Conservation (phyloP, 2,113 vertebrate species). For the Oxyruncus cristatus region DNA sequence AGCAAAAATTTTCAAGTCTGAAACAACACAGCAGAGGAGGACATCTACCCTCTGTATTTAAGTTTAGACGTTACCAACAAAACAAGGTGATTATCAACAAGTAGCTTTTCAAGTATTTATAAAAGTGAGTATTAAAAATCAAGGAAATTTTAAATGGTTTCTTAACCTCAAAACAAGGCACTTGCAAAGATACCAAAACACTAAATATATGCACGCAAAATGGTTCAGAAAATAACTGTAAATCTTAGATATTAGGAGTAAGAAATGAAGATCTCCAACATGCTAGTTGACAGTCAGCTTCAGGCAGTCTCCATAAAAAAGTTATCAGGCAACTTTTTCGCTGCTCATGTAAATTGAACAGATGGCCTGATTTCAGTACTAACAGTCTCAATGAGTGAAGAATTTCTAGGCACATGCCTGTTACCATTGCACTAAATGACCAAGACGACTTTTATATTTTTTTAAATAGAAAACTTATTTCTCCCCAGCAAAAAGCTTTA, state of each 20-base stretch:
- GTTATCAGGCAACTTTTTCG: not conserved
- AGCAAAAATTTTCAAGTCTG: not conserved
- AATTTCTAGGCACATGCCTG: not conserved
- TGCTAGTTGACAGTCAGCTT: not conserved
- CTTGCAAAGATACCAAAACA: not conserved
- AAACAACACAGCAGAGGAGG: not conserved
- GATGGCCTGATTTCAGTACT: not conserved
- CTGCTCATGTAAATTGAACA: not conserved
- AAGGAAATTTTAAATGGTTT: not conserved
- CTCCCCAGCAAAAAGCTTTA: not conserved
- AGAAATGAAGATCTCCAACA: not conserved
- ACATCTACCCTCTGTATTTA: not conserved
- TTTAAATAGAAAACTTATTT: not conserved
- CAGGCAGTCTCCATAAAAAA: not conserved
- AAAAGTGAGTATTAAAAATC: not conserved
- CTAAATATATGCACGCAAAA: not conserved
- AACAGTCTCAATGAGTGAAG: not conserved
- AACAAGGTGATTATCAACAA: not conserved
- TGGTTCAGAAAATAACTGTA: not conserved
- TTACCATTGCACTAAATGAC: not conserved
- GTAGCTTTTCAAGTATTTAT: not conserved
- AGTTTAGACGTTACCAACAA: not conserved
- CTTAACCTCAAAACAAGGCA: not conserved
- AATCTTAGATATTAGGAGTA: not conserved
- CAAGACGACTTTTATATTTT: not conserved